Percentiles rank a stretch among this genome's conserved stretches.
phyloP scores from a whole-genome alignment of 2,113 vertebrate genomes.

The Columba janthina region DNA sequence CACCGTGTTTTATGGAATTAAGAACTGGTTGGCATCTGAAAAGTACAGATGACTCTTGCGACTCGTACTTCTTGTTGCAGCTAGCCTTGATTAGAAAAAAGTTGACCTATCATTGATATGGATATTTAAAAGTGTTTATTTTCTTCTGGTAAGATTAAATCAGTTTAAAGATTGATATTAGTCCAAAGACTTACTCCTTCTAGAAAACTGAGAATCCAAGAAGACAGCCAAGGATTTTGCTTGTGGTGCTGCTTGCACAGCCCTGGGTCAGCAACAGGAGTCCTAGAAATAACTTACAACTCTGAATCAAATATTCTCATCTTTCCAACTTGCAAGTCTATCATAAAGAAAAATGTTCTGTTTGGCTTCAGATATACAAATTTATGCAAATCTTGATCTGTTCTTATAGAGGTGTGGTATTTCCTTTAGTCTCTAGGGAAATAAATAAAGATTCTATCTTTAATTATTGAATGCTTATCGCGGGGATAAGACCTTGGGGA shows the following conservation, averaged over 20 bases:
- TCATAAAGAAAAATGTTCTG: not conserved
- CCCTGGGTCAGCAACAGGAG: not conserved
- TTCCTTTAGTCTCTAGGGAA: not conserved
- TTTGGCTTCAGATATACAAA: not conserved
- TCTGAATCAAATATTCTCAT: not conserved
- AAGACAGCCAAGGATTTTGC: not conserved
- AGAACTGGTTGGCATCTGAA: not conserved
- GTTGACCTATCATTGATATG: fast-evolving
- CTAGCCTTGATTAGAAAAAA: not conserved
- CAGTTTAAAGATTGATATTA: not conserved
- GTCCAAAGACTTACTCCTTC: not conserved
- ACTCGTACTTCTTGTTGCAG: not conserved
- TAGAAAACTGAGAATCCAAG: not conserved
- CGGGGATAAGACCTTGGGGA: not conserved
- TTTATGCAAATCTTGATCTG: not conserved
- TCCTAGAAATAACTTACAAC: not conserved
- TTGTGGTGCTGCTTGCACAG: not conserved
- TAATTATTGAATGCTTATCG: not conserved
- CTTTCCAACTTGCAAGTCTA: not conserved
- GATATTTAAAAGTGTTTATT: not conserved
- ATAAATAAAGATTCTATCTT: not conserved
- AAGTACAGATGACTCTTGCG: not conserved
- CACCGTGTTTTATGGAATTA: not conserved
- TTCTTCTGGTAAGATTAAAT: not conserved
- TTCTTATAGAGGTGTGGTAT: not conserved